Conservation (phyloP, 2,113 vertebrate genomes). For the Myrmecophaga tridactyla region DNA sequence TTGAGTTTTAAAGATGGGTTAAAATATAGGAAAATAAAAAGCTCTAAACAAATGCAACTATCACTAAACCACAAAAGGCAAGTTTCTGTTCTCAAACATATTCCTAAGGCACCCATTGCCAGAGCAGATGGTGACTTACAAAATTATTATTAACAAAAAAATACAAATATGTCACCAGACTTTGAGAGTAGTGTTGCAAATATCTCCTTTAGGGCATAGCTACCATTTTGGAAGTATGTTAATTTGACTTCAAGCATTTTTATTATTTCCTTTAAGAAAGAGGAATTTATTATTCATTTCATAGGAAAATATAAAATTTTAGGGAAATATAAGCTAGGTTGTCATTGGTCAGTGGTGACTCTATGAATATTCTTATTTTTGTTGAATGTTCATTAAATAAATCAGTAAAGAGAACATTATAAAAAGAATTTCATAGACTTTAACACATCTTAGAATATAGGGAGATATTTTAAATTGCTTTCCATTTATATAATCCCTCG, state of each 20-base stretch:
- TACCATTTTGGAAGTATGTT: background rate
- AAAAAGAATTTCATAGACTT: background rate
- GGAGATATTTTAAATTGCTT: background rate
- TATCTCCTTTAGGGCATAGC: background rate
- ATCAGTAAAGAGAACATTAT: background rate
- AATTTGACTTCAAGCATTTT: background rate
- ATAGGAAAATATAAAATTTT: background rate
- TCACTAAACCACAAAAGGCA: background rate
- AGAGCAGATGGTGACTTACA: accelerated
- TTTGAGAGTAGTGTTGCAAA: background rate
- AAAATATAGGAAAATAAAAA: background rate
- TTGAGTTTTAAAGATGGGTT: background rate
- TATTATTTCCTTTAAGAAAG: background rate
- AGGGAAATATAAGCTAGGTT: too few species aligned
- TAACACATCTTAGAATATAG: background rate
- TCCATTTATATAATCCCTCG: background rate
- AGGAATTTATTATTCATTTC: background rate
- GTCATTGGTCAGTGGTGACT: background rate
- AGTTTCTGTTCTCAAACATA: background rate
- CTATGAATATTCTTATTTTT: background rate
- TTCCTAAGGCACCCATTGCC: background rate
- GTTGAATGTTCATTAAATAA: background rate
- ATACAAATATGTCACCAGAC: background rate
- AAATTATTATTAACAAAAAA: background rate
- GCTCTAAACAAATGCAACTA: background rate